Base-by-base conservation (phyloP, 2,113 vertebrate species). In the Chunga burmeisteri region DNA sequence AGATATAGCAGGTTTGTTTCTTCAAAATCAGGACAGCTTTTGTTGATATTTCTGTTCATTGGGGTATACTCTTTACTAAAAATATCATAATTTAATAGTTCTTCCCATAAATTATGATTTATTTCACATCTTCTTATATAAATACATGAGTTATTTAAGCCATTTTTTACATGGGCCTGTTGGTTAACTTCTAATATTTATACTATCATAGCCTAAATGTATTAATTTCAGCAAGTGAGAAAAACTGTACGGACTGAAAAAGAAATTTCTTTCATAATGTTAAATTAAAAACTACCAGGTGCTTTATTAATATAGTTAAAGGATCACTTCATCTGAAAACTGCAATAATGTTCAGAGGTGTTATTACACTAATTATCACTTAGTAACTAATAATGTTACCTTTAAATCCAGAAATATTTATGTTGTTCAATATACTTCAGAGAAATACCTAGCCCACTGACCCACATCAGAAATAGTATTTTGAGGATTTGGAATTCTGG, bases 361-460 rank as follows among this genome's bases (percentile, higher is more conserved):
- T 70, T 66, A 84, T 93, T 78, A n/a, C 46, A 87, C 30, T 90
- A 96, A 93, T 97, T 96, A 96, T 73, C n/a, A 70, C 61, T 94
- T 80, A 92, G 82, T 94, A 93, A 93, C 96, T 96, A 96, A 94
- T 94, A 62, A 13, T 63, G 6, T 79, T 91, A 50, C 49, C 15
- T 72, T 65, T 26, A 77, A 61, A 86, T 79, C 34, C 32, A 79
- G 20, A 74, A 8, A 68, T 11, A 1, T 94, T 68, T 72, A 13
- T 36, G 10, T 65, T 82, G 19, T 70, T 94, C 53, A 32, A 27
- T 55, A 86, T 21, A 56, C 14, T 82, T 87, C 47, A 97, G 46
- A 77, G 74, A 96, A 93, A 95, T 58, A 38, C 9, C 36, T 67
- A 23, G 25, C 4, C 16, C 19, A 22, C 36, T 53, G 7, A 29